Evolutionary conservation across 2,888 invertebrate genomes (phyloP).

Genomic region (Oscheius sp.): DNA sequence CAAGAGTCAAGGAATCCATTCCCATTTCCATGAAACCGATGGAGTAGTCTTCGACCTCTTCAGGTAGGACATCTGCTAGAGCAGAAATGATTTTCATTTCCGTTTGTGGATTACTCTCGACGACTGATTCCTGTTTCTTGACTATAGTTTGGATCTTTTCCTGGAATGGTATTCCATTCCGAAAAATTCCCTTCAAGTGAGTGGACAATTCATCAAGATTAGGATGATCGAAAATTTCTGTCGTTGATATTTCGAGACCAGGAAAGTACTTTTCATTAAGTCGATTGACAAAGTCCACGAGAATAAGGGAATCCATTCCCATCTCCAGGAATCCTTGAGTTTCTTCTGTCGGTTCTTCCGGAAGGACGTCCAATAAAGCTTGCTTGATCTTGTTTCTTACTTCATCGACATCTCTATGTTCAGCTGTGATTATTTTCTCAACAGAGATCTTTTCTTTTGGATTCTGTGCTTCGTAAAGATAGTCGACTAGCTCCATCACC

Average conservation of each 20-base stretch:
- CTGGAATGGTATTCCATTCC: not conserved
- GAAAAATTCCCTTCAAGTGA: not conserved
- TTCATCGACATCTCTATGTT: not conserved
- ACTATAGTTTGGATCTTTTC: not conserved
- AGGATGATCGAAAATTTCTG: constrained; percentile 56
- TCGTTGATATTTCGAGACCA: constrained; percentile 40
- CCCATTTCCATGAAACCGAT: constrained; percentile 60
- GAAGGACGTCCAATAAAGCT: constrained; percentile 14
- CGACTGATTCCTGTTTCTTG: not conserved
- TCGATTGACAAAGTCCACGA: constrained; percentile 62
- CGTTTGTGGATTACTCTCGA: not conserved
- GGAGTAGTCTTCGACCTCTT: constrained; percentile 19
- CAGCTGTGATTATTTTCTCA: not conserved
- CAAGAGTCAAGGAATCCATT: constrained; percentile 59
- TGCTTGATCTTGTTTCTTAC: constrained; percentile 24
- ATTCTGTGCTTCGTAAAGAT: constrained; percentile 4
- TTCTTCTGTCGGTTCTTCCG: not conserved
- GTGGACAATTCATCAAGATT: constrained; percentile 35
- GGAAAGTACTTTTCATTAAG: constrained; percentile 49
- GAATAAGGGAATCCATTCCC: constrained; percentile 63
- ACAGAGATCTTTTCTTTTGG: not conserved
- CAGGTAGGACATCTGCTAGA: constrained; percentile 19
- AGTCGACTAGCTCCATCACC: constrained; percentile 43
- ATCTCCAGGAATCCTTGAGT: constrained; percentile 55
- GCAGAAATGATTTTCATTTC: not conserved